Percentiles rank a stretch among this genome's conserved stretches.
These are phyloP conservation scores for Murina feae DNA, from an alignment of 2,113 vertebrate species.

Conservation along the genomic window DNA sequence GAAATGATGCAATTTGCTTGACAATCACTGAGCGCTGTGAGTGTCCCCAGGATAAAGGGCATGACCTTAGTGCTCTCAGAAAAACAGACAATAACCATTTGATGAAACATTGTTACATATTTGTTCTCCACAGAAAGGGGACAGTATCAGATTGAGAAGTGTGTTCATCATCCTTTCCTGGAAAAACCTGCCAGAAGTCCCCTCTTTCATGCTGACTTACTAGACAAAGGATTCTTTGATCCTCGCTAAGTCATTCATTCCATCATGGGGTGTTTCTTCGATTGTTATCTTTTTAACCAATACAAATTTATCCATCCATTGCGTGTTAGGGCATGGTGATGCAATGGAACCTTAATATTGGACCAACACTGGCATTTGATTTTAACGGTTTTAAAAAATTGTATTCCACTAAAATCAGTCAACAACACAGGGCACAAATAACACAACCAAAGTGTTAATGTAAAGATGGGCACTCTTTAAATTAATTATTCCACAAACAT, in stretches of 20 bases:
- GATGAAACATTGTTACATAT: neutral
- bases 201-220: neutral
- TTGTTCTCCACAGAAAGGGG: neutral
- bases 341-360: neutral
- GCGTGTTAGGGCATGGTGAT: neutral
- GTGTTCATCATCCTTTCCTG: neutral
- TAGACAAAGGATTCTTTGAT: neutral
- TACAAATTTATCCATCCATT: neutral
- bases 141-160: neutral
- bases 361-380: neutral
- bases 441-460: neutral
- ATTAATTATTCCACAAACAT: neutral
- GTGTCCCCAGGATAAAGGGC: neutral
- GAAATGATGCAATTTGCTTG: neutral
- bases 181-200: neutral
- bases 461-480: neutral
- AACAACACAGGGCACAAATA: neutral
- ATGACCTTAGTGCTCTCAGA: neutral
- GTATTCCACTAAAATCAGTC: neutral
- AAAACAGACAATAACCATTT: neutral
- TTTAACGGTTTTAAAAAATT: neutral
- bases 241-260: neutral
- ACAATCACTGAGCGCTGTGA: neutral
- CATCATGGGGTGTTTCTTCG: neutral
- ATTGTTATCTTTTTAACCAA: neutral